phyloP scores from a whole-genome alignment of 2,113 vertebrate species.

The Thomomys bottae region DNA sequence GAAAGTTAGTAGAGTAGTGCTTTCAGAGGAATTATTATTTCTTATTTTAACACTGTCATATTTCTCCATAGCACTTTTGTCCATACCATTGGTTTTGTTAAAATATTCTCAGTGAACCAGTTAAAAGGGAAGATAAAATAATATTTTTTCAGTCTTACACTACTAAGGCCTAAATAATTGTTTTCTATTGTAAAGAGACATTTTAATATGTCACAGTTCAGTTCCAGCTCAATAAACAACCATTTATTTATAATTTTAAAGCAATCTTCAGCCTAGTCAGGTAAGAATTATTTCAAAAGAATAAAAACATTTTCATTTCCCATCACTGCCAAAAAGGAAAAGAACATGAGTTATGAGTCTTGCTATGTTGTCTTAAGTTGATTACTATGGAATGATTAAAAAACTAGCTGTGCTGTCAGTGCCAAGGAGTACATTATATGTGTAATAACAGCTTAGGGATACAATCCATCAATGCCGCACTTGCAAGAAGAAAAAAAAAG shows the following conservation, averaged over 20 bases:
- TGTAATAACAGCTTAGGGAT: slow-evolving; percentile 99
- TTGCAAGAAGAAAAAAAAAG: slow-evolving; percentile 87
- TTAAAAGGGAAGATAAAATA: slow-evolving; percentile 77
- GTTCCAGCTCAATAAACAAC: slow-evolving; percentile 90
- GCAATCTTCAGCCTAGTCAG: slow-evolving; percentile 89
- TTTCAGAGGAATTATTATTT: slow-evolving; percentile 23
- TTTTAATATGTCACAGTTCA: slow-evolving; percentile 89
- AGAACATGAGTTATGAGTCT: slow-evolving; percentile 93
- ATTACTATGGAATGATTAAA: slow-evolving; percentile 90
- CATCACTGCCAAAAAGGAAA: slow-evolving; percentile 90
- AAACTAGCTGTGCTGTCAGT: slow-evolving; percentile 92
- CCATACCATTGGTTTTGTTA: slow-evolving; percentile 3
- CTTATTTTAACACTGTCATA: slow-evolving; percentile 44
- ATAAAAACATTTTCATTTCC: slow-evolving; percentile 92
- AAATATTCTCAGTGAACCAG: slow-evolving; percentile 74
- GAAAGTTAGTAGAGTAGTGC: neutral
- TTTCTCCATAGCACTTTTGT: neutral
- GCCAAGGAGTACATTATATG: slow-evolving; percentile 94
- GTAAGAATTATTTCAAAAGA: slow-evolving; percentile 90
- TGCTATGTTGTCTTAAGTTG: slow-evolving; percentile 91
- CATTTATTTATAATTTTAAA: slow-evolving; percentile 90
- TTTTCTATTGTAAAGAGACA: slow-evolving; percentile 82
- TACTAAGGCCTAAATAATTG: slow-evolving; percentile 82
- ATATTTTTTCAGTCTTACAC: slow-evolving; percentile 57
- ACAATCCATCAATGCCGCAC: slow-evolving; percentile 97